Conservation (phyloP, 2,113 vertebrate genomes). For the Geococcyx californianus region DNA sequence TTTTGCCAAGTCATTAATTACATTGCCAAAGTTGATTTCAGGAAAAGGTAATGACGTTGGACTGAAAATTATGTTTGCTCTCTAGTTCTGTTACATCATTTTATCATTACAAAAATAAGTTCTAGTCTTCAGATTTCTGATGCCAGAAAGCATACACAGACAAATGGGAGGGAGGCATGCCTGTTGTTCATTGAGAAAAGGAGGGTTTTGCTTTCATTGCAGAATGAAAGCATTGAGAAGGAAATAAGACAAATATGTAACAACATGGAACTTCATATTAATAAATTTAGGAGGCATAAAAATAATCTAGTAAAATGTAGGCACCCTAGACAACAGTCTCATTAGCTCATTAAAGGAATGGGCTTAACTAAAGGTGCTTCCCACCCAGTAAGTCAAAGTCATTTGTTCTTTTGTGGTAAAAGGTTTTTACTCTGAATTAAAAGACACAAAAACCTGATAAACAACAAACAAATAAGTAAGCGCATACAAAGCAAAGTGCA, state of each 20-base stretch:
- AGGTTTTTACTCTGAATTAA: neutral
- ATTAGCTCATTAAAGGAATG: neutral
- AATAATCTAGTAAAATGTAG: neutral
- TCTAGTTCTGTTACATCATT: neutral
- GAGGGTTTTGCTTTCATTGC: neutral
- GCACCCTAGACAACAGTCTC: neutral
- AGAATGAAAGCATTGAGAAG: neutral
- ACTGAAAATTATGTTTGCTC: neutral
- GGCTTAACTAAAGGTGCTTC: neutral
- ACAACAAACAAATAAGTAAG: neutral
- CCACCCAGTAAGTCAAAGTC: neutral
- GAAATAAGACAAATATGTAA: neutral
- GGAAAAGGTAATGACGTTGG: neutral
- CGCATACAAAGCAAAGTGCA: neutral
- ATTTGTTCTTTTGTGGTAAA: neutral
- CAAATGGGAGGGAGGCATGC: neutral
- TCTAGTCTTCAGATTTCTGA: neutral
- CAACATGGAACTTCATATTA: neutral
- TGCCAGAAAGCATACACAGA: neutral
- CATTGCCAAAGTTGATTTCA: neutral
- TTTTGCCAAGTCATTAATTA: constrained; percentile 43
- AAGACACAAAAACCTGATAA: neutral
- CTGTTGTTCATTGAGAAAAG: neutral
- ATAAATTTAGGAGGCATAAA: neutral
- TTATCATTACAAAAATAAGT: neutral